Percentiles rank a stretch among this genome's conserved stretches.
These are phyloP conservation scores for Drosophila stalkeri DNA, from an alignment of 2,888 invertebrate genomes.

Conservation along the genomic window DNA sequence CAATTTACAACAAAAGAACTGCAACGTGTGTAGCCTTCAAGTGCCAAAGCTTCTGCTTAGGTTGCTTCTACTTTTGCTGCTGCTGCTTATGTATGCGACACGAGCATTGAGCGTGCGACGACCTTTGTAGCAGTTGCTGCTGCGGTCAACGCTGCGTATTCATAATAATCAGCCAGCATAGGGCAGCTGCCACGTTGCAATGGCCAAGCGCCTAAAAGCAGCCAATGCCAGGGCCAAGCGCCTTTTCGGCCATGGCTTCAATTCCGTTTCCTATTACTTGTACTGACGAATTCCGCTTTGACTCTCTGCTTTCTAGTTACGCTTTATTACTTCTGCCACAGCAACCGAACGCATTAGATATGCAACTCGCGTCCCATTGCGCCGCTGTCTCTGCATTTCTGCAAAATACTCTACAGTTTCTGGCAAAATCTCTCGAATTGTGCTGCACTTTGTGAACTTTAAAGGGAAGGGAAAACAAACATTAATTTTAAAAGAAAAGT, in stretches of 20 bases:
- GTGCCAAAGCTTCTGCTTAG: slow-evolving; percentile 11
- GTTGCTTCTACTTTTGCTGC: neutral
- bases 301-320: slow-evolving; percentile 53
- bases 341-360: slow-evolving; percentile 61
- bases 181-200: slow-evolving; percentile 21
- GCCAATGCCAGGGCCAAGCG: slow-evolving; percentile 29
- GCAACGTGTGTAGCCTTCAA: slow-evolving; percentile 65
- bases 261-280: slow-evolving; percentile 63
- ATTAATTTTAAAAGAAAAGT: neutral
- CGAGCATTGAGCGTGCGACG: slow-evolving; percentile 60
- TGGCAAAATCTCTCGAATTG: neutral
- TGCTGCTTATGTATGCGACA: slow-evolving; percentile 71
- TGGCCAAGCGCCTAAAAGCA: slow-evolving; percentile 31
- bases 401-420: slow-evolving; percentile 8
- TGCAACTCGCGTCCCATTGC: slow-evolving; percentile 63
- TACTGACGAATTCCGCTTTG: slow-evolving; percentile 74
- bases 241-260: slow-evolving; percentile 44
- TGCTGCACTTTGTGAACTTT: neutral
- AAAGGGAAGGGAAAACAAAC: neutral
- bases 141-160: slow-evolving; percentile 72
- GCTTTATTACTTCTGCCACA: slow-evolving; percentile 70
- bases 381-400: slow-evolving; percentile 29
- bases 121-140: slow-evolving; percentile 46
- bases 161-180: slow-evolving; percentile 69
- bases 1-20: slow-evolving; percentile 77